Percentiles rank a stretch among this genome's conserved stretches.
Evolutionary conservation across 2,113 vertebrate genomes (phyloP).

Genomic region (Motacilla alba): DNA sequence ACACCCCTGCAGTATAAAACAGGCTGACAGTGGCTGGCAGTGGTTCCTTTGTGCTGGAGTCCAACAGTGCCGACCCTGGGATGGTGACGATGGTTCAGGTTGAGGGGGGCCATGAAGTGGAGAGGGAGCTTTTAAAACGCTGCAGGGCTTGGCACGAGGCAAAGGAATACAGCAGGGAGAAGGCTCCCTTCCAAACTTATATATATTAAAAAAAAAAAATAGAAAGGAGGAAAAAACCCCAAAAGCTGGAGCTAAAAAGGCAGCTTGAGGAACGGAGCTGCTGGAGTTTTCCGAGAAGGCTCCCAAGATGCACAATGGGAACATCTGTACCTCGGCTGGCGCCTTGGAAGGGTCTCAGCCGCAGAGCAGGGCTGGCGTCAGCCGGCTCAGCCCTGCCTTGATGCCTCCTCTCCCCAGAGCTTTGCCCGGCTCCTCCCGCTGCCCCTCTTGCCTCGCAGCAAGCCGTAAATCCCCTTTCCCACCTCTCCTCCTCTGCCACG

Average conservation of each 20-base stretch:
- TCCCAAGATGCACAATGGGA: slow-evolving; percentile 64
- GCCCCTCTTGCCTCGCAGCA: neutral
- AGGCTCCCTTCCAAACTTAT: neutral
- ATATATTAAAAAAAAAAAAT: neutral
- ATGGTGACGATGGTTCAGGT: neutral
- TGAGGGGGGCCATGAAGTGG: fast-evolving
- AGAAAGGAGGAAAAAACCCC: neutral
- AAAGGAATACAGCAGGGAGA: neutral
- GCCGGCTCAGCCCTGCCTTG: neutral
- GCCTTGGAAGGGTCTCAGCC: slow-evolving; percentile 65
- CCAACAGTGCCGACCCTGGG: neutral
- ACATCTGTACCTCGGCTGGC: slow-evolving; percentile 59
- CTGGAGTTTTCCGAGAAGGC: slow-evolving; percentile 65
- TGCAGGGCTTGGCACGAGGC: neutral
- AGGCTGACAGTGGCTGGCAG: neutral
- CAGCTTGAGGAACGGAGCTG: slow-evolving; percentile 18
- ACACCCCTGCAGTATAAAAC: neutral
- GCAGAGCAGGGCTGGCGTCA: slow-evolving; percentile 58
- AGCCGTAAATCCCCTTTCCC: slow-evolving; percentile 35
- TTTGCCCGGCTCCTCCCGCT: neutral
- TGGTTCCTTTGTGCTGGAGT: neutral
- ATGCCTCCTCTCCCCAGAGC: neutral
- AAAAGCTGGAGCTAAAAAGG: slow-evolving; percentile 20
- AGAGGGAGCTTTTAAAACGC: neutral
- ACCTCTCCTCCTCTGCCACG: neutral